Conservation (phyloP, 2,797 vertebrate species). For the Erpetoichthys calabaricus region DNA sequence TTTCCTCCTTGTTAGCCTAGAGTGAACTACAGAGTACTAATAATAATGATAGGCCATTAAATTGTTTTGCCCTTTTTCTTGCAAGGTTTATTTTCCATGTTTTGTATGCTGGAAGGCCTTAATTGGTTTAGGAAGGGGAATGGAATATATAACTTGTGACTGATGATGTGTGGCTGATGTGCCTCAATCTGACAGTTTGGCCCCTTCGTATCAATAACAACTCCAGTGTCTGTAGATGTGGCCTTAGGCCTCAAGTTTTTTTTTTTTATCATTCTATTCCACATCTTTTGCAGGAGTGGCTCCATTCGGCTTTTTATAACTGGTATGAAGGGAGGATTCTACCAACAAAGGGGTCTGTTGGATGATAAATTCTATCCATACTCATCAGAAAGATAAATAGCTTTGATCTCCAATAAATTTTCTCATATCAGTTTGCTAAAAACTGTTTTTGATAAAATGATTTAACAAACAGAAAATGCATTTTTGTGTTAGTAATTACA, state of each 20-base stretch:
- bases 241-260: slow-evolving; percentile 13
- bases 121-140: not conserved
- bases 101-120: not conserved
- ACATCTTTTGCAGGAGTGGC: slow-evolving; percentile 9
- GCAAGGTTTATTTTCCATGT: not conserved
- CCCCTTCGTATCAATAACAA: slow-evolving; percentile 12
- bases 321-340: slow-evolving; percentile 9
- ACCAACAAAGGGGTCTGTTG: slow-evolving; percentile 8
- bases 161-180: slow-evolving; percentile 5
- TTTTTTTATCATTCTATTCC: not conserved
- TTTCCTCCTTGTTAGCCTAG: not conserved
- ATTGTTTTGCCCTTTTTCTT: not conserved
- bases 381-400: slow-evolving; percentile 16
- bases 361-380: slow-evolving; percentile 8
- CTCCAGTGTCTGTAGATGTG: slow-evolving; percentile 17
- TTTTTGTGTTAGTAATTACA: too few species aligned
- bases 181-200: slow-evolving; percentile 8
- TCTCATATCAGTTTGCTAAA: too few species aligned
- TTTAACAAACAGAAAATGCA: too few species aligned
- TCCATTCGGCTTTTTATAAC: slow-evolving; percentile 10
- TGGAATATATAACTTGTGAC: slow-evolving; percentile 2
- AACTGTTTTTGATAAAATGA: too few species aligned
- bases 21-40: not conserved
- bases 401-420: too few species aligned
- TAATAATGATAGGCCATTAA: not conserved